Percentiles rank a stretch among this genome's conserved stretches.
phyloP scores from a whole-genome alignment of 2,113 vertebrate genomes.

The Bubalus kerabau region DNA sequence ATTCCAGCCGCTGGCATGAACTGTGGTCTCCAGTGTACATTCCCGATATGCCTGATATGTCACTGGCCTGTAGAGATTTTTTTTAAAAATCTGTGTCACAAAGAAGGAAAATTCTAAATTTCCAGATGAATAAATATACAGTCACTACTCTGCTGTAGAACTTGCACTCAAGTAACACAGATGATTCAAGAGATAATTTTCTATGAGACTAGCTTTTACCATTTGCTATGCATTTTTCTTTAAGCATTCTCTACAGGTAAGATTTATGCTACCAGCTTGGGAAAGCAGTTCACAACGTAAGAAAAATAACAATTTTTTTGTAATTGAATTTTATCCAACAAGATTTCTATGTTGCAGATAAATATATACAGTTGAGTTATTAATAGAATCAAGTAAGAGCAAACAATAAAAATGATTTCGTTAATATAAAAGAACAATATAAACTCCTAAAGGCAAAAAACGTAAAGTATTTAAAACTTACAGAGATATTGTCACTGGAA shows the following conservation, averaged over 20 bases:
- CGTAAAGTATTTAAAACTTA: conserved; percentile 25
- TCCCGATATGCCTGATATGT: conserved; percentile 88
- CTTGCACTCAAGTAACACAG: background rate
- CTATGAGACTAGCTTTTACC: background rate
- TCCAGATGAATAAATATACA: conserved; percentile 42
- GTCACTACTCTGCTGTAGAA: background rate
- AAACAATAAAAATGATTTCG: background rate
- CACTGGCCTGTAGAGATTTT: conserved; percentile 85
- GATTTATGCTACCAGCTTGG: background rate
- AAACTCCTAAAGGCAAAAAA: conserved; percentile 26
- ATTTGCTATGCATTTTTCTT: background rate
- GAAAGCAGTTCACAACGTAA: background rate
- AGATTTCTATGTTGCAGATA: background rate
- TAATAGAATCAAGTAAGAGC: conserved; percentile 24
- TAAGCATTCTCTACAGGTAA: background rate
- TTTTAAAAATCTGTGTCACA: conserved; percentile 67
- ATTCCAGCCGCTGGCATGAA: conserved; percentile 88
- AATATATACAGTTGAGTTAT: background rate
- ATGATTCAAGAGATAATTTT: background rate
- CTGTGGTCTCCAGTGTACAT: conserved; percentile 78
- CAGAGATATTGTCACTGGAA: background rate
- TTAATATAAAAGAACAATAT: conserved; percentile 30
- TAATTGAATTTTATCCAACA: background rate
- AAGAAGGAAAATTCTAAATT: conserved; percentile 67
- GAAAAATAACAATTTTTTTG: background rate